These are phyloP conservation scores for Todiramphus saurophagus DNA, from an alignment of 2,113 vertebrate genomes.

Conservation along the genomic window DNA sequence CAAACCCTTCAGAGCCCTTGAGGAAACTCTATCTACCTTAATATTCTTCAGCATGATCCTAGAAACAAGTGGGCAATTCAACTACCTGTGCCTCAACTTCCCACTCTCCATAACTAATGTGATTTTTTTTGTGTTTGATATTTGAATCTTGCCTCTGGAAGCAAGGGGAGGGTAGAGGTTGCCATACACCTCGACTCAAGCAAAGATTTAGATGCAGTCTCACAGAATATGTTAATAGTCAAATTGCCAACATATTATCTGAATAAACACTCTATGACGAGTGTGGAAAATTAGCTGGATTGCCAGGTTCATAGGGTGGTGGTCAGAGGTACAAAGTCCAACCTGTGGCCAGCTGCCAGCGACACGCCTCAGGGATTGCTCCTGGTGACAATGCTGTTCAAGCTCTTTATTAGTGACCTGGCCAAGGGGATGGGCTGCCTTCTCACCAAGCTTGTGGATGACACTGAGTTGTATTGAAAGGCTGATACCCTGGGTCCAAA, in stretches of 20 bases:
- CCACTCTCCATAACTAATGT: neutral
- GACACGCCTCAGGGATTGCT: fast-evolving
- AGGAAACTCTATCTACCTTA: neutral
- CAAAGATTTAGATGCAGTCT: neutral
- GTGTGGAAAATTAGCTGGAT: neutral
- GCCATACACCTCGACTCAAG: neutral
- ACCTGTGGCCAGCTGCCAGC: fast-evolving
- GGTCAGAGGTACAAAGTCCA: neutral
- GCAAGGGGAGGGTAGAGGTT: fast-evolving
- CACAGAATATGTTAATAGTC: neutral
- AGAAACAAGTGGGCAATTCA: neutral
- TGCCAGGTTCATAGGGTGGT: neutral
- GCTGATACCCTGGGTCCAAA: fast-evolving
- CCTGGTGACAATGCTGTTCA: neutral
- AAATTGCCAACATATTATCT: neutral
- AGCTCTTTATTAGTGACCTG: neutral
- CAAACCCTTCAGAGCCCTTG: neutral
- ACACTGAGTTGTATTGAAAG: neutral
- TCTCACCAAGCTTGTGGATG: neutral
- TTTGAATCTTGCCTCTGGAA: neutral
- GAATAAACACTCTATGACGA: neutral
- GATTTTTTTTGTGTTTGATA: neutral
- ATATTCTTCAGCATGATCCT: neutral
- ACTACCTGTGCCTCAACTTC: neutral
- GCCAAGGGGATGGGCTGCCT: fast-evolving